phyloP scores from a whole-genome alignment of 2,113 vertebrate species.

The Phyllopteryx taeniolatus region DNA sequence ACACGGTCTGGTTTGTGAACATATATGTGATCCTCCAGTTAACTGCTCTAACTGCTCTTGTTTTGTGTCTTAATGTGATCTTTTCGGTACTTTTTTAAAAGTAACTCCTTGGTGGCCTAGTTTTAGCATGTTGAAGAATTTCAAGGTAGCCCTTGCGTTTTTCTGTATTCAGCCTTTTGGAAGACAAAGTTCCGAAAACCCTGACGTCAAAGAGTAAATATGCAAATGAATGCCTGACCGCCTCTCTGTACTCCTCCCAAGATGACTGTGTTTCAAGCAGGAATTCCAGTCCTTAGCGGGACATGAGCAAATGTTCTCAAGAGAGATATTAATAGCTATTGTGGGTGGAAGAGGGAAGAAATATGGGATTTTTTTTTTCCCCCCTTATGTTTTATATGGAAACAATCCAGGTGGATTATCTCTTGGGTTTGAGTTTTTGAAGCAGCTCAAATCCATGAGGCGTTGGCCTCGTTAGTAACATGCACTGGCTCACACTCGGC shows the following conservation, averaged over 20 bases:
- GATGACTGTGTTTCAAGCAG: slow-evolving; percentile 52
- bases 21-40: too few species aligned
- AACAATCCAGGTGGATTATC: slow-evolving; percentile 69
- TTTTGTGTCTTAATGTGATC: too few species aligned
- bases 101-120: not conserved
- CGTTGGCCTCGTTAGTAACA: slow-evolving; percentile 51
- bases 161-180: not conserved
- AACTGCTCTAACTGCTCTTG: too few species aligned
- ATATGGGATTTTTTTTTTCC: slow-evolving; percentile 52
- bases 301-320: slow-evolving; percentile 61
- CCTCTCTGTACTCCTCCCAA: slow-evolving; percentile 43
- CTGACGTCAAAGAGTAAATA: slow-evolving; percentile 18
- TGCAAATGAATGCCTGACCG: slow-evolving; percentile 44
- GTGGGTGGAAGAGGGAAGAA: slow-evolving; percentile 57
- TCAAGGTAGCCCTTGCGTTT: not conserved
- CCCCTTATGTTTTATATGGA: slow-evolving; percentile 68
- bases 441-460: slow-evolving; percentile 50
- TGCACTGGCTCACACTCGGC: slow-evolving; percentile 36
- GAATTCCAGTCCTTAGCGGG: slow-evolving; percentile 70
- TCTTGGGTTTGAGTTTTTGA: slow-evolving; percentile 52
- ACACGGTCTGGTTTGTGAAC: too few species aligned
- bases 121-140: not conserved
- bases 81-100: too few species aligned
- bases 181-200: not conserved
- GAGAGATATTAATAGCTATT: slow-evolving; percentile 67